phyloP scores from a whole-genome alignment of 2,888 invertebrate species.

The Villa cingulata region DNA sequence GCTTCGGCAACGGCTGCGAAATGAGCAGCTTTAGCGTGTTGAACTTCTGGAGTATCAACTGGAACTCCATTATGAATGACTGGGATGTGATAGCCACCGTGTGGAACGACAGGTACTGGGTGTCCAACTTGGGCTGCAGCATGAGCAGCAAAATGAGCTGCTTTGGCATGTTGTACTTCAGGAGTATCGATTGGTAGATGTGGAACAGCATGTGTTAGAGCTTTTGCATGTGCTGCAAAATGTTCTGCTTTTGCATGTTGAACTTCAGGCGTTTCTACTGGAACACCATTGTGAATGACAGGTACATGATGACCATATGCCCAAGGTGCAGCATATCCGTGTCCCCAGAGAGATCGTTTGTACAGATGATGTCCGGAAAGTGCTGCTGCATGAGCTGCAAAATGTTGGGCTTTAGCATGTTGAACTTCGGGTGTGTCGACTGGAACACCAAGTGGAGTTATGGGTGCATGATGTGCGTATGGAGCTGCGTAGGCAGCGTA shows the following conservation, averaged over 20 bases:
- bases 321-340: slow-evolving; percentile 24
- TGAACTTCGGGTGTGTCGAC: slow-evolving; percentile 37
- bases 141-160: slow-evolving; percentile 32
- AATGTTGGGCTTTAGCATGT: slow-evolving; percentile 40
- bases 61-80: slow-evolving; percentile 38
- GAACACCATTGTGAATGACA: slow-evolving; percentile 36
- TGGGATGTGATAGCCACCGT: slow-evolving; percentile 29
- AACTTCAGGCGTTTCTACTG: slow-evolving; percentile 40
- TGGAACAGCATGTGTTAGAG: slow-evolving; percentile 20
- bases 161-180: slow-evolving; percentile 38
- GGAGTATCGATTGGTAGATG: slow-evolving; percentile 39
- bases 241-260: slow-evolving; percentile 36
- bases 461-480: slow-evolving; percentile 20
- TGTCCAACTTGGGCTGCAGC: slow-evolving; percentile 25
- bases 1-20: slow-evolving; percentile 33
- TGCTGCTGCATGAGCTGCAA: slow-evolving; percentile 39
- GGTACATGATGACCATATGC: slow-evolving; percentile 25
- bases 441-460: slow-evolving; percentile 32
- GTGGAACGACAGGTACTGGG: slow-evolving; percentile 16
- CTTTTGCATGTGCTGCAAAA: slow-evolving; percentile 34
- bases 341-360: slow-evolving; percentile 30
- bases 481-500: slow-evolving; percentile 25
- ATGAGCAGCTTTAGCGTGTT: slow-evolving; percentile 35
- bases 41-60: slow-evolving; percentile 40
- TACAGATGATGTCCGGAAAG: slow-evolving; percentile 31